A percentile compares a stretch with the other conserved stretches of the same genome.
phyloP scores from a whole-genome alignment of 1,140 invertebrate genomes.

The Vanessa atalanta region DNA sequence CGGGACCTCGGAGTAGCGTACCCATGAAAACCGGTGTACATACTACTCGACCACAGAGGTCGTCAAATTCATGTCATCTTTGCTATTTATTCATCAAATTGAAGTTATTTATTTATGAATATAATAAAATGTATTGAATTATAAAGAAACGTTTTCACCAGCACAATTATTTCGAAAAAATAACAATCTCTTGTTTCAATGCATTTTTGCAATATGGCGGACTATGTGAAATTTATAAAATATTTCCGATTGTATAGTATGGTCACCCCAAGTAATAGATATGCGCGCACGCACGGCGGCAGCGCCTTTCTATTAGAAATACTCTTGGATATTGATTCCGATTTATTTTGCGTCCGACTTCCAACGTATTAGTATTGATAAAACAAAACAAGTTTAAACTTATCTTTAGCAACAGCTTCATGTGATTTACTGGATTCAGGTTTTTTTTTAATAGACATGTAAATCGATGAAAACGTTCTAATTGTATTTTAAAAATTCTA shows the following conservation, averaged over 20 bases:
- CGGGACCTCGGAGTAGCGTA: too few relatives aligned
- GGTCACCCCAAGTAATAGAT: slow-evolving; percentile 20
- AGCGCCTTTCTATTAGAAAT: slow-evolving; percentile 58
- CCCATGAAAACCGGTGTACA: too few relatives aligned
- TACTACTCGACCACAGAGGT: too few relatives aligned
- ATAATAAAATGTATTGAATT: too few relatives aligned
- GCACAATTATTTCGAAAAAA: too few relatives aligned
- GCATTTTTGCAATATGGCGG: not conserved
- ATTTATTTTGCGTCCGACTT: slow-evolving; percentile 66
- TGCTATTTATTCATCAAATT: too few relatives aligned
- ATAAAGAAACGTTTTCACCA: too few relatives aligned
- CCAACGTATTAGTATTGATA: slow-evolving; percentile 49
- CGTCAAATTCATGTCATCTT: too few relatives aligned
- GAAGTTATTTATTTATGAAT: too few relatives aligned
- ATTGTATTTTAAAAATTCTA: not conserved
- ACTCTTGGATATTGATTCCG: slow-evolving; percentile 62
- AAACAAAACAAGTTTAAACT: slow-evolving; percentile 49
- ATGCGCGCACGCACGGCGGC: slow-evolving; percentile 26
- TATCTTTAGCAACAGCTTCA: slow-evolving; percentile 8
- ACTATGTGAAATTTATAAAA: not conserved
- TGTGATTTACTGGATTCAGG: slow-evolving; percentile 1
- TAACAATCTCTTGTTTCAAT: too few relatives aligned
- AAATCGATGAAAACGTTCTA: not conserved
- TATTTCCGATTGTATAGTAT: not conserved
- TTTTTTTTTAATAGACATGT: slow-evolving; percentile 2